Base-by-base conservation (phyloP, 1,140 invertebrate genomes). In the Antheraea mylitta region DNA sequence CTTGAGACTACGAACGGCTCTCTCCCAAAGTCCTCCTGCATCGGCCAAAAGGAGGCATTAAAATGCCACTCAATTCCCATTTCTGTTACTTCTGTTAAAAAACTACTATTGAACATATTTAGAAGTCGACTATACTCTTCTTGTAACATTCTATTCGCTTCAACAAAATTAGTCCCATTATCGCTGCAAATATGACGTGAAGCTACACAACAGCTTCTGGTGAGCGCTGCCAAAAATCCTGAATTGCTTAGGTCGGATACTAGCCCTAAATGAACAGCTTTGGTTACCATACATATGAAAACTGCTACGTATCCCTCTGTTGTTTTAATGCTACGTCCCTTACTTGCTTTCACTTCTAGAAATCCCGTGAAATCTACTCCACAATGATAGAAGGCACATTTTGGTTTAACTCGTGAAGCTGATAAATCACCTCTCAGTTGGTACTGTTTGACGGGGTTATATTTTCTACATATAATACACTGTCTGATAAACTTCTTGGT, bases 21-120 rank as follows among this genome's bases (percentile, higher is more conserved):
- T 16, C 16, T 58, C 58, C 58, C 58, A 58, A 16, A 58, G 58
- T 16, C 58, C 58, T 58, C 58, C 58, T 16, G 58, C 58, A 58
- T 19, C 58, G 58, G 58, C 58, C 58, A 58, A 58, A 19, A 58
- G 7, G 58, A 13, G 16, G 58, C n/a, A n/a, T n/a, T n/a, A n/a
- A n/a, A n/a, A n/a, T n/a, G n/a, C n/a, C n/a, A n/a, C n/a, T n/a
- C n/a, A n/a, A n/a, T n/a, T n/a, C n/a, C n/a, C n/a, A n/a, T n/a
- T n/a, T n/a, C n/a, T n/a, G n/a, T n/a, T n/a, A 58, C 58, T 58
- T 58, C 58, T 18, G 7, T 19, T 19, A 58, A 58, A 58, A 58
- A 19, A 58, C 58, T 58, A 13, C 6, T 19, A 58, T 13, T 58
- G 18, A 58, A 58, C 7, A 58, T 19, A 9, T 58, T 7, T 16